phyloP scores from a whole-genome alignment of 2,888 invertebrate genomes.

The Halictus quadricinctus region DNA sequence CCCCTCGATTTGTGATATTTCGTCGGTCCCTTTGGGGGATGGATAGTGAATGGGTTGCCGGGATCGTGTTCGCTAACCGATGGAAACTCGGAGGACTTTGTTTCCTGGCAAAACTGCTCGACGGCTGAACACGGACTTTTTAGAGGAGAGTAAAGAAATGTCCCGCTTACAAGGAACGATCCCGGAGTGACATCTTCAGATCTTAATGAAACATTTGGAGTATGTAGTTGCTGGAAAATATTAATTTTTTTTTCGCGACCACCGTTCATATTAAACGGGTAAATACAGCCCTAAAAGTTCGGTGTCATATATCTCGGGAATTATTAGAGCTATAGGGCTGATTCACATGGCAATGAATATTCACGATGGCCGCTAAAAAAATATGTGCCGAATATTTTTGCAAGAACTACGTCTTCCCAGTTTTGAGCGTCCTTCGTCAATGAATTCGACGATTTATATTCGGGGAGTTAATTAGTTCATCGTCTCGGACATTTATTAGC shows the following conservation, averaged over 20 bases:
- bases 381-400: too few relatives aligned
- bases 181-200: too few relatives aligned
- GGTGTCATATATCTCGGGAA: too few relatives aligned
- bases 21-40: background rate
- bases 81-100: background rate
- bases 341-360: too few relatives aligned
- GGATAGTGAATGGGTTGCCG: background rate
- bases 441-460: background rate
- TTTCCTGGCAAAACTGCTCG: background rate
- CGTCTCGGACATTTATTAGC: background rate
- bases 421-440: background rate
- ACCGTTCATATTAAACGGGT: background rate
- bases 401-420: too few relatives aligned
- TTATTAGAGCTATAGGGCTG: too few relatives aligned
- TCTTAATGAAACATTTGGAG: too few relatives aligned
- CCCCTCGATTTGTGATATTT: constrained; percentile 30
- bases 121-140: background rate
- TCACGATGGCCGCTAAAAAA: too few relatives aligned
- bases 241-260: background rate
- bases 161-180: too few relatives aligned
- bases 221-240: background rate
- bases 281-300: background rate
- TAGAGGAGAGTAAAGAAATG: too few relatives aligned
- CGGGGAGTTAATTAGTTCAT: background rate
- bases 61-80: background rate